These are phyloP conservation scores for Hephaestus fuliginosus DNA, from an alignment of 2,797 vertebrate genomes.

Conservation along the genomic window DNA sequence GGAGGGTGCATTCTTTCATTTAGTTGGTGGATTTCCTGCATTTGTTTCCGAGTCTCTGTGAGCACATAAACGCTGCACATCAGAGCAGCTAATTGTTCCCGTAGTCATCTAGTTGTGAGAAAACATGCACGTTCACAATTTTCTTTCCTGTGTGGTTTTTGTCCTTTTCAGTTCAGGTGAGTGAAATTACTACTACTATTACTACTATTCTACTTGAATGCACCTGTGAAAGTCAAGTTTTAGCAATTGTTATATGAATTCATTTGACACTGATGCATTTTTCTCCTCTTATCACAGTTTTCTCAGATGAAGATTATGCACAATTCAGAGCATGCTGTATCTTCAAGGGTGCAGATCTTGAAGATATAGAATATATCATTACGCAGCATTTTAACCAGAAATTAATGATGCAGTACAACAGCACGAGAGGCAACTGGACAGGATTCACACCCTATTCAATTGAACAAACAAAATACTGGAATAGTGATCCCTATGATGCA, in stretches of 20 bases:
- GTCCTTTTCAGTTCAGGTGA: constrained; percentile 33
- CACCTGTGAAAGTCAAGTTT: neutral
- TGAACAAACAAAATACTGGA: rapidly evolving
- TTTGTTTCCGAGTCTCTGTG: neutral
- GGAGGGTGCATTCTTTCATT: neutral
- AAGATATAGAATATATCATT: neutral
- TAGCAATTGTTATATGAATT: neutral
- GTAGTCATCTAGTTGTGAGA: neutral
- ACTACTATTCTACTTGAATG: neutral
- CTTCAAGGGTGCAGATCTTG: neutral
- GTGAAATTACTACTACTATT: neutral
- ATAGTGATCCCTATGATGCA: rapidly evolving
- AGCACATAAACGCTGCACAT: neutral
- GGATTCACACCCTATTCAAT: constrained; percentile 9
- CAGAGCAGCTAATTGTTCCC: neutral
- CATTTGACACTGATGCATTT: neutral
- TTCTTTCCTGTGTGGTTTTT: neutral
- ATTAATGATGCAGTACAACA: constrained; percentile 37
- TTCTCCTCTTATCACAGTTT: constrained; percentile 18
- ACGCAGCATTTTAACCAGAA: neutral
- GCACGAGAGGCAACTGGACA: constrained; percentile 48
- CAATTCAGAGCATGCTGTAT: constrained; percentile 23
- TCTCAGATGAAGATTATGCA: constrained; percentile 12
- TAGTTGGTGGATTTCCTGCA: neutral
- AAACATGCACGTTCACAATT: constrained; percentile 14